Evolutionary conservation across 2,113 vertebrate genomes (phyloP).

Genomic region (Naja naja): DNA sequence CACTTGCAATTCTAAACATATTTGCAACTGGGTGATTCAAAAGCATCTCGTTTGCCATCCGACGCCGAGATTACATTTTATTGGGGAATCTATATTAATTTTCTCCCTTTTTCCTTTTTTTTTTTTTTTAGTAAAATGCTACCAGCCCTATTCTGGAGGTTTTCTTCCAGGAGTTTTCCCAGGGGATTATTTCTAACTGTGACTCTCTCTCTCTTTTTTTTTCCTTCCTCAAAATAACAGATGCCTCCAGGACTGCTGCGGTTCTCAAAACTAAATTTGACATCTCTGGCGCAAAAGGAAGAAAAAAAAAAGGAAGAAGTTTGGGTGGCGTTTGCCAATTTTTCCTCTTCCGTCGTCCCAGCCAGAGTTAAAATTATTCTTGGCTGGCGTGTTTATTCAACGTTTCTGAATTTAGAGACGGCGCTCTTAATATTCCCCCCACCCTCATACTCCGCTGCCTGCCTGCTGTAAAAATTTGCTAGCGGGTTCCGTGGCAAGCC

Average conservation of each 20-base stretch:
- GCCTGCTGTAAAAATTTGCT: background rate
- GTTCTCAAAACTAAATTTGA: constrained; percentile 13
- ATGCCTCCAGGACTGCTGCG: background rate
- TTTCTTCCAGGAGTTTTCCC: background rate
- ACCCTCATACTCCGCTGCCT: background rate
- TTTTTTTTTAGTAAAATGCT: background rate
- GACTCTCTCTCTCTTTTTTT: background rate
- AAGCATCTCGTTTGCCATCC: background rate
- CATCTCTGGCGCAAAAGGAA: background rate
- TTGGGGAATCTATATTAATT: background rate
- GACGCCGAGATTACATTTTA: background rate
- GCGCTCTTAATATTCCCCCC: background rate
- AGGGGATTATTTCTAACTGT: background rate
- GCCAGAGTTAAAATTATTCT: constrained; percentile 22
- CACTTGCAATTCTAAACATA: background rate
- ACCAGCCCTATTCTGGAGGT: background rate
- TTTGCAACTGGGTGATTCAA: background rate
- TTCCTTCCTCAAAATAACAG: constrained; percentile 22
- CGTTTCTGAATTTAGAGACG: constrained; percentile 20
- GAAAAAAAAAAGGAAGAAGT: background rate
- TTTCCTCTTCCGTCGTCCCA: background rate
- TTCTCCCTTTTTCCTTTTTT: too few relatives aligned
- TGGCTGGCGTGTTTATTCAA: constrained; percentile 7
- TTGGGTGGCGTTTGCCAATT: background rate
- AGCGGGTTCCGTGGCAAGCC: background rate